A percentile compares a stretch with the other conserved stretches of the same genome.
phyloP scores from a whole-genome alignment of 1,140 invertebrate genomes.

The Ptiloglossa arizonensis region DNA sequence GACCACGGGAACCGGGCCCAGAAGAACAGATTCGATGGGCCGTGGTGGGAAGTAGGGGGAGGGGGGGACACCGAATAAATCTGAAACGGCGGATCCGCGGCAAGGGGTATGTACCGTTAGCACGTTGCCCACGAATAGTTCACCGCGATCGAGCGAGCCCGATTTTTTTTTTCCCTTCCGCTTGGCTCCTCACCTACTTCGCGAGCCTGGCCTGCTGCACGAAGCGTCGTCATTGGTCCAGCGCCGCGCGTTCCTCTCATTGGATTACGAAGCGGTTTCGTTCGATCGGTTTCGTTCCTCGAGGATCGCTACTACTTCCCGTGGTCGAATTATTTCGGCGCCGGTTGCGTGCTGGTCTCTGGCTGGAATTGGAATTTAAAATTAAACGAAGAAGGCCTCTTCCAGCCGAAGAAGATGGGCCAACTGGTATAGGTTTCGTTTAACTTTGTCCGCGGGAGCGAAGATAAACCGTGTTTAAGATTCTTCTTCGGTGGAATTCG shows the following conservation, averaged over 20 bases:
- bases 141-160: constrained; percentile 52
- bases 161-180: constrained; percentile 38
- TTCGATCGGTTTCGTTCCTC: too few species aligned
- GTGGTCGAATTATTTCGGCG: not conserved
- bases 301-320: constrained; percentile 7
- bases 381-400: too few species aligned
- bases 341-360: not conserved
- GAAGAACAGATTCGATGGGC: not conserved
- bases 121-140: constrained; percentile 62
- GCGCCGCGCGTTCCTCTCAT: constrained; percentile 25
- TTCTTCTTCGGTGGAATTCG: too few species aligned
- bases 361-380: too few species aligned
- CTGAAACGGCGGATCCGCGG: constrained; percentile 36
- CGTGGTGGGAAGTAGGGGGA: too few species aligned
- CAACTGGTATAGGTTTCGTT: too few species aligned
- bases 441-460: too few species aligned
- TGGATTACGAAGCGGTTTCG: not conserved
- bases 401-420: too few species aligned
- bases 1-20: not conserved
- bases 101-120: constrained; percentile 57
- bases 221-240: constrained; percentile 42
- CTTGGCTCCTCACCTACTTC: constrained; percentile 55
- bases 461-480: too few species aligned
- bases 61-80: constrained; percentile 39
- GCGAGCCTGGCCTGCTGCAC: not conserved